Base-by-base conservation (phyloP, 1,140 invertebrate species). In the Cherax quadricarinatus region DNA sequence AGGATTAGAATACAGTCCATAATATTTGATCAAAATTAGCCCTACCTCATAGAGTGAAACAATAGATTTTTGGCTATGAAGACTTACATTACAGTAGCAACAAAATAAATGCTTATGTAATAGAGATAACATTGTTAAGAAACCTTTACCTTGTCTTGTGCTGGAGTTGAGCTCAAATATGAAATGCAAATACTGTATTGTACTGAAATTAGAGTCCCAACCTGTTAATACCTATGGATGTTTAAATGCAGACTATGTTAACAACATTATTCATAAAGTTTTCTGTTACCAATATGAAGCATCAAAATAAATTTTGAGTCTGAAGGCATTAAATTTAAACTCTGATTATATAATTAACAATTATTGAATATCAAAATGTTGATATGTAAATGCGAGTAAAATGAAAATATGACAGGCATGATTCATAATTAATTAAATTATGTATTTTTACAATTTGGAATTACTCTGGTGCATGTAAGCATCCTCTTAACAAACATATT, bases 11-110 rank as follows among this genome's bases (percentile, higher is more conserved):
- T 30, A 30, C 7, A 75, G n/a, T 75, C 21, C 9, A 75, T 6
- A 75, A n/a, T 75, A 66, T 66, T 75, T 75, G 24, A 75, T 75
- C 70, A 75, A 75, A 75, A 75, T 75, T 75, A 75, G 70, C 70
- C 24, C 70, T 75, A 75, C 70, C 70, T 75, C 70, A 75, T 75
- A 75, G 70, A 30, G 12, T 30, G n/a, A 75, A 75, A 75, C 70
- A 41, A 70, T 70, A 75, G 24, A 30, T 75, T 75, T 75, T 75
- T 75, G 70, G 70, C 70, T 30, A 30, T 75, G 62, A 66, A 70
- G 10, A 70, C 14, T 75, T 75, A 3, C 24, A 9, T 5, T 75
- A 75, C 6, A 75, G n/a, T 75, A 30, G 21, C 5, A 30, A 75
- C 70, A 75, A 75, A 30, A 75, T 30, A 7, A 75, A 30, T 75